Percentiles rank a stretch among this genome's conserved stretches.
These are phyloP conservation scores for Exephanes ischioxanthus DNA, from an alignment of 2,888 invertebrate genomes.

Conservation along the genomic window DNA sequence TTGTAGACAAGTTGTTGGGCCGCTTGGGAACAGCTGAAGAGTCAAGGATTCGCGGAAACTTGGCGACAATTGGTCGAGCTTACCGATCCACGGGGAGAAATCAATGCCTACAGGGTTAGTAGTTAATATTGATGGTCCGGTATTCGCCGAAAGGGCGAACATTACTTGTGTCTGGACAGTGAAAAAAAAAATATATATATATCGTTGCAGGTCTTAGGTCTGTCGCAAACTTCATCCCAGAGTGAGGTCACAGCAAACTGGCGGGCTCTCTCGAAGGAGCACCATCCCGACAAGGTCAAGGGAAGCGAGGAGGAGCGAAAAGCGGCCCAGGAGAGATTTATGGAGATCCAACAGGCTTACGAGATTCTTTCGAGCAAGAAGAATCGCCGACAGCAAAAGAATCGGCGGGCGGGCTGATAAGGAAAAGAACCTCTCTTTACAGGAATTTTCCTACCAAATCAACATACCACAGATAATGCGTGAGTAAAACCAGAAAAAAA, in stretches of 20 bases:
- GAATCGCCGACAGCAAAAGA: slow-evolving; percentile 90
- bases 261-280: slow-evolving; percentile 92
- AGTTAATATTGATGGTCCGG: slow-evolving; percentile 11
- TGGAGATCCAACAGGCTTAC: slow-evolving; percentile 97
- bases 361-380: slow-evolving; percentile 95
- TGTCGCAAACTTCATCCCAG: slow-evolving; percentile 93
- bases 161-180: too few species aligned
- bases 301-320: slow-evolving; percentile 88
- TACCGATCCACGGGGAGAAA: slow-evolving; percentile 96
- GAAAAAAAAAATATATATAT: too few species aligned
- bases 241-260: slow-evolving; percentile 94
- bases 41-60: slow-evolving; percentile 93
- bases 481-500: background rate
- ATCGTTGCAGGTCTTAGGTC: slow-evolving; percentile 88
- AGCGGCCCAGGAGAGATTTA: slow-evolving; percentile 93
- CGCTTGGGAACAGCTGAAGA: slow-evolving; percentile 92
- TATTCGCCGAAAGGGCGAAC: background rate
- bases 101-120: slow-evolving; percentile 93
- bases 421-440: background rate
- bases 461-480: background rate
- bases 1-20: slow-evolving; percentile 87
- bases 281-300: slow-evolving; percentile 97
- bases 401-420: slow-evolving; percentile 87
- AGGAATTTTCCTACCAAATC: background rate
- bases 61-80: slow-evolving; percentile 95